Conservation (phyloP, 2,888 invertebrate species). For the Acrocyrtus sp. region DNA sequence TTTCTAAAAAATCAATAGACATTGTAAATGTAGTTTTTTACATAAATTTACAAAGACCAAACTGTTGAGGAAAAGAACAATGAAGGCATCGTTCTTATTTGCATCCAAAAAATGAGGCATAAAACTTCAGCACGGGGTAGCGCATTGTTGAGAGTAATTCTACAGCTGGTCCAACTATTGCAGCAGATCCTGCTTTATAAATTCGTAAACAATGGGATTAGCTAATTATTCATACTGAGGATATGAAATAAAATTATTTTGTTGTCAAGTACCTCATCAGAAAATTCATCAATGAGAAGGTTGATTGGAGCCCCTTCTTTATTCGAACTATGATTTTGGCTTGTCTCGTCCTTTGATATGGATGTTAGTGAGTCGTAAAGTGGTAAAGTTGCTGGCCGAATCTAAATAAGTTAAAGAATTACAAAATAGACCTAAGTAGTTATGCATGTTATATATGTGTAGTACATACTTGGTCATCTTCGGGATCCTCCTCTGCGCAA, state of each 20-base stretch:
- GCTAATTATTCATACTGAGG: neutral
- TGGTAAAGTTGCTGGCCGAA: constrained; percentile 60
- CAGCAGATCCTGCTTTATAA: constrained; percentile 51
- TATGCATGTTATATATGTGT: neutral
- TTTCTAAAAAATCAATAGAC: too few species aligned
- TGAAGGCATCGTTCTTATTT: too few species aligned
- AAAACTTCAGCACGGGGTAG: too few species aligned
- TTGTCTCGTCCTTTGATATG: constrained; percentile 46
- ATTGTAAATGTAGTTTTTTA: too few species aligned
- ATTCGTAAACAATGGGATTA: neutral
- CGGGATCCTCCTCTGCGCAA: constrained; percentile 39
- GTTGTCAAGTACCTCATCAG: constrained; percentile 51
- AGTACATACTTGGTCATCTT: constrained; percentile 36
- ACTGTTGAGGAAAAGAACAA: too few species aligned
- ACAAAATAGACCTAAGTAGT: too few species aligned
- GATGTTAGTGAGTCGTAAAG: constrained; percentile 60
- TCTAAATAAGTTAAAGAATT: too few species aligned
- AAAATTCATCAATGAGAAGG: constrained; percentile 51
- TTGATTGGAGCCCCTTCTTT: constrained; percentile 23
- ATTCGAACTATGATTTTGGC: neutral
- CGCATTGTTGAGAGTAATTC: too few species aligned
- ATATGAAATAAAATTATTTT: neutral
- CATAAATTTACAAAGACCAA: too few species aligned
- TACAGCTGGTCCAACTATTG: too few species aligned
- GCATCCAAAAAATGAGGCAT: too few species aligned